Conservation (phyloP, 92 coral and sea anemone species). For the Porites cylindrica region DNA sequence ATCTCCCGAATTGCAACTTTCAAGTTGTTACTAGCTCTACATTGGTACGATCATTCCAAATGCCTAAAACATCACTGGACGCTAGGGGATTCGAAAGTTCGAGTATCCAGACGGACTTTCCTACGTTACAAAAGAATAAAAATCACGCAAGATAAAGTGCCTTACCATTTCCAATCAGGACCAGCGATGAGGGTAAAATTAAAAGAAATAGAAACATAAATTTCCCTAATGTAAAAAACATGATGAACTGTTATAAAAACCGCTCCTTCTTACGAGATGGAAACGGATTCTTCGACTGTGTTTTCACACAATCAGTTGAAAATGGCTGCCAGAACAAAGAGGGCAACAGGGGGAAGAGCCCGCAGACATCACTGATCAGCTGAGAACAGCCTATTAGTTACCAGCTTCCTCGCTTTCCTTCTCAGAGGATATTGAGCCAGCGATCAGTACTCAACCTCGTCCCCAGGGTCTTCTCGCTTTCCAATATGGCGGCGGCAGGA, state of each 20-base stretch:
- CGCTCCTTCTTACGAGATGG: constrained; percentile 89
- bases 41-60: constrained; percentile 96
- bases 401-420: constrained; percentile 37
- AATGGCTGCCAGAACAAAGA: constrained; percentile 96
- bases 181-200: constrained; percentile 86
- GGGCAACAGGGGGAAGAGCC: constrained; percentile 35
- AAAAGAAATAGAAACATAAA: constrained; percentile 85
- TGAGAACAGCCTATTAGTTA: constrained; percentile 47
- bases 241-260: constrained; percentile 67
- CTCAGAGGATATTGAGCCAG: not conserved
- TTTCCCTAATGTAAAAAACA: constrained; percentile 89
- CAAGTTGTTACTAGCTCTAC: constrained; percentile 56
- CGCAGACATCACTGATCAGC: constrained; percentile 68
- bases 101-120: constrained; percentile 9
- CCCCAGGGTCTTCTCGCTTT: too few species aligned
- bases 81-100: constrained; percentile 27
- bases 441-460: not conserved
- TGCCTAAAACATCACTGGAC: constrained; percentile 99
- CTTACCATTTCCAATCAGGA: constrained; percentile 93
- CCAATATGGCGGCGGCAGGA: too few species aligned
- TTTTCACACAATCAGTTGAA: constrained; percentile 84
- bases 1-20: constrained; percentile 39
- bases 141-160: constrained; percentile 63
- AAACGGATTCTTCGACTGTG: constrained; percentile 97
- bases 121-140: not conserved